These are phyloP conservation scores for Dendronephthya gigantea DNA, from an alignment of 64 coral and sea anemone genomes.

Conservation along the genomic window DNA sequence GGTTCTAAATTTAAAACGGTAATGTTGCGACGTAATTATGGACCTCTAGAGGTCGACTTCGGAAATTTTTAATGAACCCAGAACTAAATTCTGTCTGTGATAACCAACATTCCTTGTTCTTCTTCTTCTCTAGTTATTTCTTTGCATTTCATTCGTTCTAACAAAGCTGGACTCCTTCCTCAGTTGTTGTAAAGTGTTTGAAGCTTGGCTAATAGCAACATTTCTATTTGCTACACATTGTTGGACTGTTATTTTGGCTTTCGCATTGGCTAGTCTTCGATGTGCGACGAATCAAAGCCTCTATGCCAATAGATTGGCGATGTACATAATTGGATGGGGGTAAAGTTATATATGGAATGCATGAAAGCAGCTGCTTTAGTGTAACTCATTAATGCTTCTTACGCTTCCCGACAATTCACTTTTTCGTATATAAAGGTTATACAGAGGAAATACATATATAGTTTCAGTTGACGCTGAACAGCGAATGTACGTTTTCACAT, in stretches of 20 bases:
- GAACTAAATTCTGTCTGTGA: no score
- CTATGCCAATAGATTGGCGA: conserved; percentile 2
- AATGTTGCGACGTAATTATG: no score
- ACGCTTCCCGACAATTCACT: no score
- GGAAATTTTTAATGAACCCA: no score
- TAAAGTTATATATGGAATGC: neutral
- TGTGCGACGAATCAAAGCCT: conserved; percentile 15
- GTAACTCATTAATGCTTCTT: neutral
- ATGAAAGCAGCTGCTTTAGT: neutral
- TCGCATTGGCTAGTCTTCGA: conserved; percentile 55
- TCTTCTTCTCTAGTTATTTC: conserved; percentile 22
- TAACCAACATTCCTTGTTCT: neutral
- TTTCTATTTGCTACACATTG: conserved; percentile 44
- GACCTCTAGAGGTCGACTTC: no score
- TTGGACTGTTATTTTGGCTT: conserved; percentile 62
- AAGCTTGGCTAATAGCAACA: conserved; percentile 15
- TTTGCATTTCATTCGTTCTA: conserved; percentile 37
- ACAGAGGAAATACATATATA: no score
- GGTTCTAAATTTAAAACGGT: no score
- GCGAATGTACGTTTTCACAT: no score
- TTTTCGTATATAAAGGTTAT: no score
- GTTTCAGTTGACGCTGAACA: no score
- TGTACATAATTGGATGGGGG: conserved; percentile 59
- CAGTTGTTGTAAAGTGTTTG: neutral
- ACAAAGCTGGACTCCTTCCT: neutral